Evolutionary conservation across 2,888 invertebrate species (phyloP).

Genomic region (Phengaris arion): DNA sequence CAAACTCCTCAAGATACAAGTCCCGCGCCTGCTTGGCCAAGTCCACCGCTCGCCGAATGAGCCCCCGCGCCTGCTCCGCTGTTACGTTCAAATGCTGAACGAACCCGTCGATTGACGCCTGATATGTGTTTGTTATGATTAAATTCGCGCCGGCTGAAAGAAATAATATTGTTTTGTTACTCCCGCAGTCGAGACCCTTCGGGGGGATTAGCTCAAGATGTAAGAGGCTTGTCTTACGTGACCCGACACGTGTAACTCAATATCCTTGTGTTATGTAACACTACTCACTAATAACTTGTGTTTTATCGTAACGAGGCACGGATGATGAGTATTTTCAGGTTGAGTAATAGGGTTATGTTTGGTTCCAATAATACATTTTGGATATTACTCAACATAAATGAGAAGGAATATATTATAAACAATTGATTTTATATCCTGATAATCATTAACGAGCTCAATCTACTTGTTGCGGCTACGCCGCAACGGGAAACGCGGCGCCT

Average conservation of each 20-base stretch:
- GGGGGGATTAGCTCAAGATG: background rate
- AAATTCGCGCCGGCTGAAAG: constrained; percentile 89
- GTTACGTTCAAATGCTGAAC: constrained; percentile 85
- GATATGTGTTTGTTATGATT: constrained; percentile 94
- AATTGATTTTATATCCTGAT: background rate
- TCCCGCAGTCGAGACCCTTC: background rate
- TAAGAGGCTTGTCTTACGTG: background rate
- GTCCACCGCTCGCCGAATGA: constrained; percentile 86
- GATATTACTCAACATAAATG: background rate
- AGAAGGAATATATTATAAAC: background rate
- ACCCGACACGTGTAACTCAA: background rate
- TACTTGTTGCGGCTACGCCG: no score
- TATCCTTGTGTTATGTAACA: background rate
- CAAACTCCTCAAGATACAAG: constrained; percentile 80
- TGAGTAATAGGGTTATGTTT: background rate
- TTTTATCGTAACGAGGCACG: background rate
- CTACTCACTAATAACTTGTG: background rate
- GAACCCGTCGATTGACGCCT: constrained; percentile 89
- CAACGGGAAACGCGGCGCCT: no score
- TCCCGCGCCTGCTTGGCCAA: constrained; percentile 86
- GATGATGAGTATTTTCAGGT: background rate
- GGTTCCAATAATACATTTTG: background rate
- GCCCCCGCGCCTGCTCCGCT: constrained; percentile 82
- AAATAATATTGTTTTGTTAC: constrained; percentile 4
- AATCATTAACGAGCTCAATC: no score